Evolutionary conservation across 2,888 invertebrate species (phyloP), one percentile per base, ranked within the genome.

Genomic region (Lasius platythorax): DNA sequence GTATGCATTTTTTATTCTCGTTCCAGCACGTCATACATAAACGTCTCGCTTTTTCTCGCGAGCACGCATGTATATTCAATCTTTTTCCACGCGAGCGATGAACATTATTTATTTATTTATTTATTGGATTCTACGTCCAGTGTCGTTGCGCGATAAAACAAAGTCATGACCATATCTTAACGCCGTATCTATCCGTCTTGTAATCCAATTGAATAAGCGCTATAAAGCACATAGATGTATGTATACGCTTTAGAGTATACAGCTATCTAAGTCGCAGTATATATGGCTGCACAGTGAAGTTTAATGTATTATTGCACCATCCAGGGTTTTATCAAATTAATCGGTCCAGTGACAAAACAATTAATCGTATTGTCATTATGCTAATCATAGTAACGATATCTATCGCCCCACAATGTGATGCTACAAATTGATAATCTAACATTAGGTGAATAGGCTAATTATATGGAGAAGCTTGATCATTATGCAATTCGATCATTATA

Each of bases 91-190:
- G 23, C 11, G 46, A 23, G 11, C 3, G 30, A 78, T 67, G 33
- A 72, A 79, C 46, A 18, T 58, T 58, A 61, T 73, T 73, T 61
- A 72, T 72, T 73, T 61, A 72, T 72, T 79, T 79, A 46, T 3
- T 18, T 72, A 73, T 81, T 28, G 37, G 3, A 6, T 23, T 37
- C 33, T 15, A 43, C 30, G 15, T 43, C n/a, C 43, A 72, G 68
- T n/a, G n/a, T 56, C 43, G 18, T 46, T 46, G 23, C 12, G 12
- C 11, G 79, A 78, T 79, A 43, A 58, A 79, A 58, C 72, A 23
- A 58, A 18, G 5, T 4, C 9, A 15, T 3, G 28, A 30, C 23
- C 8, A 61, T 61, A 37, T 73, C 58, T 73, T 28, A 73, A 73
- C 18, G 72, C 46, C 18, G 28, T 9, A 53, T 53, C 3, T 23